Percentiles rank a stretch among this genome's conserved stretches.
Evolutionary conservation across 2,797 vertebrate species (phyloP).

Genomic region (Stomatorhinus walkeri): DNA sequence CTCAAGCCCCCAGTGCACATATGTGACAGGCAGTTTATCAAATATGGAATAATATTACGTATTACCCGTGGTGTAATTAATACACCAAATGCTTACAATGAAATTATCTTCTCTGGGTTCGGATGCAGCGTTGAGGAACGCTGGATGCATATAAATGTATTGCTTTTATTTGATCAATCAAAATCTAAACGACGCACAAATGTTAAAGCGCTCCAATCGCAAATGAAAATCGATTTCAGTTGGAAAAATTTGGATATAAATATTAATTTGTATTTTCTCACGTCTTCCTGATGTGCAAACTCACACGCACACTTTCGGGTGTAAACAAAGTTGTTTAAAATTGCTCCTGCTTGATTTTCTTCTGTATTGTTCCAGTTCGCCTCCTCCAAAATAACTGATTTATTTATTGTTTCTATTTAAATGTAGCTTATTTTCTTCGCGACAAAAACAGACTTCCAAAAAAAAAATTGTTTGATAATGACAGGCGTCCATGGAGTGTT

Average conservation of each 20-base stretch:
- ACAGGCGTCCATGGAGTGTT: slow-evolving; percentile 40
- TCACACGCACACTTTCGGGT: background rate
- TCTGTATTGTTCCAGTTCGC: background rate
- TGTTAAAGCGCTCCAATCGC: background rate
- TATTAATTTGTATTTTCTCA: background rate
- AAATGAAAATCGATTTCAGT: background rate
- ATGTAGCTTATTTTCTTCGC: slow-evolving; percentile 28
- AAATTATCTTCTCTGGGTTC: background rate
- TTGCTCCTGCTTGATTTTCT: slow-evolving; percentile 20
- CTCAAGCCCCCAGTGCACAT: background rate
- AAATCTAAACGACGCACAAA: background rate
- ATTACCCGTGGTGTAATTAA: background rate
- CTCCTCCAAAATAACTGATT: background rate
- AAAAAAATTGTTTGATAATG: slow-evolving; percentile 30
- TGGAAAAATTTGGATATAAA: background rate
- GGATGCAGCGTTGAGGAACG: background rate
- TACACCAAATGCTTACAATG: background rate
- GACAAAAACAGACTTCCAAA: slow-evolving; percentile 37
- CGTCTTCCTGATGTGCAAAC: background rate
- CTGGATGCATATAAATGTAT: background rate
- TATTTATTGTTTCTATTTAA: slow-evolving; percentile 32
- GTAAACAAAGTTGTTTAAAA: slow-evolving; percentile 33
- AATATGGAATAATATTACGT: background rate
- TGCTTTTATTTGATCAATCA: slow-evolving; percentile 7
- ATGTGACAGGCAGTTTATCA: slow-evolving; percentile 7